phyloP scores from a whole-genome alignment of 2,797 vertebrate genomes.

The Danio jaintianensis region DNA sequence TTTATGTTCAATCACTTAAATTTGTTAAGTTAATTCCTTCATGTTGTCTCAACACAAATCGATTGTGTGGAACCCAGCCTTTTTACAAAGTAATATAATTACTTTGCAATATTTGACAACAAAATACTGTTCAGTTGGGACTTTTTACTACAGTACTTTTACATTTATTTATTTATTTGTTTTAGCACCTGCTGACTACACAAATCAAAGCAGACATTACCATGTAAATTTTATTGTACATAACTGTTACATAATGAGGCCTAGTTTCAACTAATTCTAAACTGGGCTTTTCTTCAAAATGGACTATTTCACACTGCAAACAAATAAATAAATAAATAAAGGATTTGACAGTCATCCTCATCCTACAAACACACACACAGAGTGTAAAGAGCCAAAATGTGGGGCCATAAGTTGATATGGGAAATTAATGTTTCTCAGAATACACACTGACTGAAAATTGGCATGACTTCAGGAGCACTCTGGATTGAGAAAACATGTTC shows the following conservation, averaged over 20 bases:
- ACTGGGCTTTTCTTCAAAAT: not conserved
- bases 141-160: not conserved
- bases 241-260: not conserved
- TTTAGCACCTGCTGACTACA: not conserved
- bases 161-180: not conserved
- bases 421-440: conserved; percentile 11
- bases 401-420: conserved; percentile 21
- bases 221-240: not conserved
- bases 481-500: conserved; percentile 42
- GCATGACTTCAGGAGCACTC: conserved; percentile 42
- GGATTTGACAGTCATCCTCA: not conserved
- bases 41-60: too few relatives aligned
- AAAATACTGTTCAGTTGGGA: too few relatives aligned
- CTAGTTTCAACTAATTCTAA: not conserved
- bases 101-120: too few relatives aligned
- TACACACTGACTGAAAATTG: conserved; percentile 32
- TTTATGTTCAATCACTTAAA: too few relatives aligned
- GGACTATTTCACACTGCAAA: not conserved
- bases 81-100: too few relatives aligned
- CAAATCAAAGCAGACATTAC: too few relatives aligned
- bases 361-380: conserved; percentile 25
- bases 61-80: too few relatives aligned
- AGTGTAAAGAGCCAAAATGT: conserved; percentile 22
- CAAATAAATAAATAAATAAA: not conserved
- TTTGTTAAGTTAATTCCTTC: too few relatives aligned